These are phyloP conservation scores for Neoniphon sammara DNA, from an alignment of 2,797 vertebrate genomes.

Conservation along the genomic window DNA sequence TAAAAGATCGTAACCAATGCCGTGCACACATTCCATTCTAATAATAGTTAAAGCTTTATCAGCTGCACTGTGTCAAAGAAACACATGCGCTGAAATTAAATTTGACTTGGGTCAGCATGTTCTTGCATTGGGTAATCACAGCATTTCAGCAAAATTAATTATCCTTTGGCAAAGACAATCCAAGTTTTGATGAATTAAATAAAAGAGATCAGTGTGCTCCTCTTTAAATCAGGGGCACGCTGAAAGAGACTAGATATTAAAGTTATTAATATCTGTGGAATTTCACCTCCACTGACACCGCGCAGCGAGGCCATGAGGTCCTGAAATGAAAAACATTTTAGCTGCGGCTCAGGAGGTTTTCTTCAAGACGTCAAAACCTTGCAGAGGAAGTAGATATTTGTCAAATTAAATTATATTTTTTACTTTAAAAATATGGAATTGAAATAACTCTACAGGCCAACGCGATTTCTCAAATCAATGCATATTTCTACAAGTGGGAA, in stretches of 20 bases:
- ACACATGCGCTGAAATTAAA: conserved; percentile 31
- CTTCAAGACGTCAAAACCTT: neutral
- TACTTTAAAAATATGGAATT: neutral
- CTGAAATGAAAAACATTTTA: conserved; percentile 18
- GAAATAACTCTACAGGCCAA: neutral
- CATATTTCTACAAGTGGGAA: too few relatives aligned
- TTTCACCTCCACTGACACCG: conserved; percentile 32
- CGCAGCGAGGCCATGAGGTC: conserved; percentile 9
- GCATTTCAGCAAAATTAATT: conserved; percentile 33
- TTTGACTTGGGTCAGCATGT: conserved; percentile 30
- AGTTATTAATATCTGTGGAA: conserved; percentile 45
- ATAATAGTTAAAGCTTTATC: conserved; percentile 50
- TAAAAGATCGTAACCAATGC: conserved; percentile 14
- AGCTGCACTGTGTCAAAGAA: conserved; percentile 34
- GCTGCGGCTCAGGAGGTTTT: conserved; percentile 6
- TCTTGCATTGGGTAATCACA: conserved; percentile 40
- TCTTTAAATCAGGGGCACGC: conserved; percentile 17
- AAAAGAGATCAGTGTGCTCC: neutral
- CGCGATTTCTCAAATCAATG: neutral
- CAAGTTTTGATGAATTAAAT: conserved; percentile 40
- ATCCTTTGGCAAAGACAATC: conserved; percentile 21
- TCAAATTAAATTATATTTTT: too few relatives aligned
- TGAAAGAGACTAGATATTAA: neutral
- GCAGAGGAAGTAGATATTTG: too few relatives aligned
- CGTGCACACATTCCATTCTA: conserved; percentile 51